These are phyloP conservation scores for Chromis chromis DNA, from an alignment of 2,797 vertebrate species.

Conservation along the genomic window DNA sequence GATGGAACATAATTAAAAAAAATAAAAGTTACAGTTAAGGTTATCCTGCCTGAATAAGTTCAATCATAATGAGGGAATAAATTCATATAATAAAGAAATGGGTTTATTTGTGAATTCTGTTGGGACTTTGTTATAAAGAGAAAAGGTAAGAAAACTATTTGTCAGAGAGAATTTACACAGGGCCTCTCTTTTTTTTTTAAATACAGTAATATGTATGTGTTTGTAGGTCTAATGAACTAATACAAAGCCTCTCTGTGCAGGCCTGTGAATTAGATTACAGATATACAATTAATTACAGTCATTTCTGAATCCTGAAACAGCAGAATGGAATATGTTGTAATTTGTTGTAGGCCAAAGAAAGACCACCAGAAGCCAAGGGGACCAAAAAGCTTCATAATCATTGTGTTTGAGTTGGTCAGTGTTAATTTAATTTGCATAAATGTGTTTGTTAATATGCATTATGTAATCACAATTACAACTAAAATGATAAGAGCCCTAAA, in stretches of 20 bases:
- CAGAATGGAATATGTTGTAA: background rate
- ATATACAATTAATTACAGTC: conserved; percentile 2
- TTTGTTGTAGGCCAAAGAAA: background rate
- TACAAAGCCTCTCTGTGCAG: conserved; percentile 15
- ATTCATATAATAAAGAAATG: conserved; percentile 67
- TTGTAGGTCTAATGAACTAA: conserved; percentile 42
- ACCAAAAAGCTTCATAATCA: background rate
- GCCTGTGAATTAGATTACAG: conserved; percentile 6
- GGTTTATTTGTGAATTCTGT: conserved; percentile 66
- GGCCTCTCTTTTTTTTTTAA: conserved; percentile 19
- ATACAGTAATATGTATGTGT: conserved; percentile 23
- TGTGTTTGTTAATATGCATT: background rate
- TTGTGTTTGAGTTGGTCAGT: background rate
- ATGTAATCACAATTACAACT: background rate
- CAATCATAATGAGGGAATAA: conserved; percentile 80
- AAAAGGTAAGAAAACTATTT: conserved; percentile 68
- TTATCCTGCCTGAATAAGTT: conserved; percentile 79
- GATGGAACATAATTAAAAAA: conserved; percentile 78
- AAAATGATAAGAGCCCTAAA: background rate
- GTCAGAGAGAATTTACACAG: conserved; percentile 42
- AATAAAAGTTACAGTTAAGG: conserved; percentile 69
- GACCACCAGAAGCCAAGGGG: background rate
- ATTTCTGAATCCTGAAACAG: conserved; percentile 15
- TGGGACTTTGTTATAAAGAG: conserved; percentile 65
- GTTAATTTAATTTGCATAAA: background rate